A percentile compares a stretch with the other conserved stretches of the same genome.
Conservation (phyloP, 2,888 invertebrate genomes). For the Torymus tubicola region DNA sequence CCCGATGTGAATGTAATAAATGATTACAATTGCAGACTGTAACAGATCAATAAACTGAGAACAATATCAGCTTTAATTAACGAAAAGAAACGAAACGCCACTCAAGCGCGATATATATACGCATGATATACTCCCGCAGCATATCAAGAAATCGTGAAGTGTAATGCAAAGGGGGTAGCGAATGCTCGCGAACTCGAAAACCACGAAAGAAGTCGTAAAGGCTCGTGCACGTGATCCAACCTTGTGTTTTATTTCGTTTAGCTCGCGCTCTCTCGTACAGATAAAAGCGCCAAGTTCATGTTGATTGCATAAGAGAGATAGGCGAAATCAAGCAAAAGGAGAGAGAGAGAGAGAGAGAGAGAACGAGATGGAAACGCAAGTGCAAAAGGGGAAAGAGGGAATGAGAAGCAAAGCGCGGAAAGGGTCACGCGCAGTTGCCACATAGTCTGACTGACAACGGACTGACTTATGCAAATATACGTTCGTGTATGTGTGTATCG, state of each 20-base stretch:
- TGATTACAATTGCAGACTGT: no score
- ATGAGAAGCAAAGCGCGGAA: slow-evolving; percentile 54
- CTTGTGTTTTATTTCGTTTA: slow-evolving; percentile 49
- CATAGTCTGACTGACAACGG: slow-evolving; percentile 74
- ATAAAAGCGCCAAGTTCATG: slow-evolving; percentile 57
- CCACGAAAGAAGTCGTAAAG: slow-evolving; percentile 30
- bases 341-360: slow-evolving; percentile 43
- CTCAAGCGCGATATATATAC: background rate
- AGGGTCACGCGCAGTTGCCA: slow-evolving; percentile 74
- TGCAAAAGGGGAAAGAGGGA: slow-evolving; percentile 37
- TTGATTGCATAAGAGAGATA: slow-evolving; percentile 54
- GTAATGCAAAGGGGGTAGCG: slow-evolving; percentile 5
- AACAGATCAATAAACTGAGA: background rate
- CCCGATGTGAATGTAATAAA: no score
- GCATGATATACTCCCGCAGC: background rate
- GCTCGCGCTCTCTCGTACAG: background rate
- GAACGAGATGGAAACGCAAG: background rate
- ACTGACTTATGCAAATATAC: slow-evolving; percentile 76
- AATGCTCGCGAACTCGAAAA: background rate
- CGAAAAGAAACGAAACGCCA: no score
- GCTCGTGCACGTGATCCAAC: slow-evolving; percentile 45
- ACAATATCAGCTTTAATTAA: background rate
- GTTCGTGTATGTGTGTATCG: slow-evolving; percentile 4
- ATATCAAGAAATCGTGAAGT: slow-evolving; percentile 13
- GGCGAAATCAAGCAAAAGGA: slow-evolving; percentile 49